Percentiles rank a stretch among this genome's conserved stretches.
Conservation (phyloP, 2,888 invertebrate genomes). For the Octonoba sinensis region DNA sequence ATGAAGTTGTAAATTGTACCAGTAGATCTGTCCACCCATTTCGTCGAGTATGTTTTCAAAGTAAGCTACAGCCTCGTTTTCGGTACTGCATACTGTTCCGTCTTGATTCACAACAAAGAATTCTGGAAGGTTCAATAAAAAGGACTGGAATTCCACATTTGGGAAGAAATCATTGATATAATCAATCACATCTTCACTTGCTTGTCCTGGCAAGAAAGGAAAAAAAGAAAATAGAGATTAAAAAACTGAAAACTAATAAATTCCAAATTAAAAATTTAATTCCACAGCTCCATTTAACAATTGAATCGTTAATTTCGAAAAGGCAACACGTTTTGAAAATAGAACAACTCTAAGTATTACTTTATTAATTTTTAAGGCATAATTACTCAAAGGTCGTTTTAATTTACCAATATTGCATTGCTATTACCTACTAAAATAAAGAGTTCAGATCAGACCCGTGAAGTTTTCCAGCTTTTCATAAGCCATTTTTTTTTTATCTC, state of each 20-base stretch:
- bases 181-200: neutral
- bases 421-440: no score
- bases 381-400: no score
- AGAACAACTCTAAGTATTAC: no score
- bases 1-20: neutral
- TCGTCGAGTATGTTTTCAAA: neutral
- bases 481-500: no score
- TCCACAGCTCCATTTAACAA: no score
- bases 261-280: neutral
- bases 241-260: neutral
- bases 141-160: neutral
- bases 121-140: neutral
- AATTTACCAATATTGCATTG: no score
- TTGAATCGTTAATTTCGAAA: no score
- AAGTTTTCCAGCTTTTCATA: no score
- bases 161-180: neutral
- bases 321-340: no score
- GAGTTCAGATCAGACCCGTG: no score
- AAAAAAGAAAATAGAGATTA: neutral
- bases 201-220: neutral
- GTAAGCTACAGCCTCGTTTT: neutral
- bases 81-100: neutral
- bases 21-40: neutral
- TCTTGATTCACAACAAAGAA: neutral
- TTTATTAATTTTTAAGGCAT: no score